These are phyloP conservation scores for Zaprionus obscuricornis DNA, from an alignment of 2,888 invertebrate genomes.

Conservation along the genomic window DNA sequence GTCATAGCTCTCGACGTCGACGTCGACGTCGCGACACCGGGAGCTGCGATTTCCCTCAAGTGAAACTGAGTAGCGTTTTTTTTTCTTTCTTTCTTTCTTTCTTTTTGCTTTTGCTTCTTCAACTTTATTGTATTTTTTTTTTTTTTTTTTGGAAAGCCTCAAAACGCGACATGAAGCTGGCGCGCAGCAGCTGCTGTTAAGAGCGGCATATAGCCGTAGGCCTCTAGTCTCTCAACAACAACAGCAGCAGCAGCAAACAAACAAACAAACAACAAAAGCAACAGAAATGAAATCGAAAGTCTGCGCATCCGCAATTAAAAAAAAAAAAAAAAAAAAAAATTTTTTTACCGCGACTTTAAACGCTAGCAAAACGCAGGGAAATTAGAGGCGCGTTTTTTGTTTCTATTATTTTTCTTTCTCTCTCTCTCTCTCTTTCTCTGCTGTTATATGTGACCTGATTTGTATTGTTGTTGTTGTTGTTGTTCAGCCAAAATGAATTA, in stretches of 20 bases:
- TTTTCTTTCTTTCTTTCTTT: conserved; percentile 24
- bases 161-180: conserved; percentile 43
- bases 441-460: conserved; percentile 45
- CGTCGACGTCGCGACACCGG: conserved; percentile 48
- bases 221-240: conserved; percentile 27
- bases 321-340: conserved; percentile 15
- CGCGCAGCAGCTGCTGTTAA: conserved; percentile 11
- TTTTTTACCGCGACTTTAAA: conserved; percentile 51
- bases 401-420: no score
- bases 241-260: conserved; percentile 6
- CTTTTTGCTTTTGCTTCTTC: not conserved
- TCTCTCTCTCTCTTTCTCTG: no score
- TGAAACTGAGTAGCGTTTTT: conserved; percentile 68
- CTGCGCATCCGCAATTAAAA: conserved; percentile 76
- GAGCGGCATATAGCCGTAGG: conserved; percentile 28
- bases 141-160: conserved; percentile 67
- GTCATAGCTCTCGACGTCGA: conserved; percentile 57
- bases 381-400: conserved; percentile 37
- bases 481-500: not conserved
- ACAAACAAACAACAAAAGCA: conserved; percentile 14
- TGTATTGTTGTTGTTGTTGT: conserved; percentile 1
- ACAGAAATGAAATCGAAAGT: conserved; percentile 71
- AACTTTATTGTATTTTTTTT: no score
- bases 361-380: conserved; percentile 50
- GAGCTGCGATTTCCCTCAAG: conserved; percentile 73